Evolutionary conservation across 2,888 invertebrate genomes (phyloP).

Genomic region (Pasiphila rectangulata): DNA sequence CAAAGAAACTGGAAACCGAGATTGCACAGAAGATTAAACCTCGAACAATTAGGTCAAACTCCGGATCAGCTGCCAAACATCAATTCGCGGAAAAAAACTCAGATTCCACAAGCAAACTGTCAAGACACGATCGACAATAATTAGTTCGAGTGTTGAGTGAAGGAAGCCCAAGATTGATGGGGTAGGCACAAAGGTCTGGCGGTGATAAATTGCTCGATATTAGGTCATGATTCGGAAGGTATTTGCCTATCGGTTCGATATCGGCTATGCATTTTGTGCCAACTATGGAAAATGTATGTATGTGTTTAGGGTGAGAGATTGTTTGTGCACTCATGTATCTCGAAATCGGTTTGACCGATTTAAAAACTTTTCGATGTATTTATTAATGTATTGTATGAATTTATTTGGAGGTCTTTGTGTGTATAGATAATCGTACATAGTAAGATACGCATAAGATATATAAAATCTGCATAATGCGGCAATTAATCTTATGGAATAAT

Average conservation of each 20-base stretch:
- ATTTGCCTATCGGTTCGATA: slow-evolving; percentile 72
- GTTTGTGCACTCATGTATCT: background rate
- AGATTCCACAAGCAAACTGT: slow-evolving; percentile 64
- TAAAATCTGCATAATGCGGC: too few relatives aligned
- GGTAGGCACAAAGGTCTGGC: slow-evolving; percentile 71
- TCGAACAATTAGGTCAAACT: slow-evolving; percentile 33
- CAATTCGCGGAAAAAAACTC: slow-evolving; percentile 48
- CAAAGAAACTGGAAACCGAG: background rate
- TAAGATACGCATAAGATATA: too few relatives aligned
- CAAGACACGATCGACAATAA: slow-evolving; percentile 71
- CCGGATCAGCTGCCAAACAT: slow-evolving; percentile 43
- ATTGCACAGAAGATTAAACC: slow-evolving; percentile 18
- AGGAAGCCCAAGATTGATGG: slow-evolving; percentile 76
- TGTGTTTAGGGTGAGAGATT: slow-evolving; percentile 35
- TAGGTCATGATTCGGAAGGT: slow-evolving; percentile 75
- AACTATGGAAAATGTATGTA: too few relatives aligned
- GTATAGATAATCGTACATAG: too few relatives aligned
- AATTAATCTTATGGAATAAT: slow-evolving; percentile 60
- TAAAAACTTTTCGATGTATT: too few relatives aligned
- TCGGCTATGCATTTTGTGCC: slow-evolving; percentile 58
- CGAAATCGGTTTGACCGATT: too few relatives aligned
- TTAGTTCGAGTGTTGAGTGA: slow-evolving; percentile 75
- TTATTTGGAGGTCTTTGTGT: slow-evolving; percentile 3
- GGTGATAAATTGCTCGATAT: slow-evolving; percentile 78
- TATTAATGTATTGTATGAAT: too few relatives aligned